Evolutionary conservation across 2,113 vertebrate genomes (phyloP).

Genomic region (Falcunculus frontatus): DNA sequence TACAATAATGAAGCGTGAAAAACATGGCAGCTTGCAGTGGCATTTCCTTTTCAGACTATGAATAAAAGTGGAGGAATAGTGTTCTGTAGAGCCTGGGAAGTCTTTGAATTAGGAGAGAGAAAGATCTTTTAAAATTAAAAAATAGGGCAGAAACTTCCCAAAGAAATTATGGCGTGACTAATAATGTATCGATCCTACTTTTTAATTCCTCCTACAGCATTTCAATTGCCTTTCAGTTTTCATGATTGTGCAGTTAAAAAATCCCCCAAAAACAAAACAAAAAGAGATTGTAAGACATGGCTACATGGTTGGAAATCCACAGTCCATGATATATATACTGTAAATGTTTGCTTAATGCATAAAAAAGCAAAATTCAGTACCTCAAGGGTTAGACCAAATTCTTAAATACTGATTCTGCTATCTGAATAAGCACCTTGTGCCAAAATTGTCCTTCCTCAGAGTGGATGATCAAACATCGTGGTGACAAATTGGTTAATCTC

Average conservation of each 20-base stretch:
- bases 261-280: not conserved
- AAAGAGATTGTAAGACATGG: not conserved
- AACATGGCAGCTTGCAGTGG: conserved; percentile 37
- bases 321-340: accelerated
- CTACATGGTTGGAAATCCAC: not conserved
- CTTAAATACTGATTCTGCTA: not conserved
- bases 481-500: conserved; percentile 32
- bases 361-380: not conserved
- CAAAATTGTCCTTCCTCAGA: not conserved
- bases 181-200: not conserved
- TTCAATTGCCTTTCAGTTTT: not conserved
- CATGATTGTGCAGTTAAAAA: not conserved
- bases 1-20: conserved; percentile 52
- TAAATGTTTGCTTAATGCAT: not conserved
- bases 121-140: not conserved
- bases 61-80: not conserved
- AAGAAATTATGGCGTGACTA: not conserved
- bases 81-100: not conserved
- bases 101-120: not conserved
- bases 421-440: not conserved
- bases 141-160: not conserved
- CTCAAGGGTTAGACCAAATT: not conserved
- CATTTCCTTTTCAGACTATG: not conserved
- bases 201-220: not conserved
- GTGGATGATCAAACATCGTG: not conserved